A percentile compares a stretch with the other conserved stretches of the same genome.
Conservation (phyloP, 1,140 invertebrate species). For the Drosophila yakuba region DNA sequence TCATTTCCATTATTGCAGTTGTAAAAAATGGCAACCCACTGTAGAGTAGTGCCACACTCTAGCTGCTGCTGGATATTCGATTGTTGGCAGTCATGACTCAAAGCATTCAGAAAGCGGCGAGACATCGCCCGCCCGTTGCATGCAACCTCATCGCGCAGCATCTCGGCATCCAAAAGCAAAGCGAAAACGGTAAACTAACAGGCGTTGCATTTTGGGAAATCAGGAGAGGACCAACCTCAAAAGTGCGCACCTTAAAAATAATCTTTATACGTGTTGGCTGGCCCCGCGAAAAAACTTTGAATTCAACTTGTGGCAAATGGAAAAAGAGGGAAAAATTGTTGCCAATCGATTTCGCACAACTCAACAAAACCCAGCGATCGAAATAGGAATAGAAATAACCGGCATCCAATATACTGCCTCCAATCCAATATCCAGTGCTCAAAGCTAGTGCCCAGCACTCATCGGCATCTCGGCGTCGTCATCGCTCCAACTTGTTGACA, state of each 20-base stretch:
- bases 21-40: neutral
- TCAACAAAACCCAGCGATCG: slow-evolving; percentile 6
- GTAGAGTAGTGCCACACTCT: too few relatives aligned
- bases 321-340: slow-evolving; percentile 70
- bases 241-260: slow-evolving; percentile 83
- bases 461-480: slow-evolving; percentile 62
- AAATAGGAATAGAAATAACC: slow-evolving; percentile 62
- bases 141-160: slow-evolving; percentile 77
- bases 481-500: slow-evolving; percentile 73
- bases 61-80: slow-evolving; percentile 70
- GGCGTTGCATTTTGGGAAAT: slow-evolving; percentile 82
- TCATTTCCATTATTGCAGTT: neutral
- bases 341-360: slow-evolving; percentile 70
- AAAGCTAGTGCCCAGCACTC: slow-evolving; percentile 37
- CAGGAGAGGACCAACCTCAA: slow-evolving; percentile 81
- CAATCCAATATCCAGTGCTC: slow-evolving; percentile 5
- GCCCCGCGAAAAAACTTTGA: slow-evolving; percentile 34
- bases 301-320: slow-evolving; percentile 64
- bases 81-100: slow-evolving; percentile 82
- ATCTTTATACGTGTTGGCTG: slow-evolving; percentile 77
- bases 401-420: slow-evolving; percentile 34
- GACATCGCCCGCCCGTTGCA: slow-evolving; percentile 72
- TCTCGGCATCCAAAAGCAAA: slow-evolving; percentile 33
- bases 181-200: slow-evolving; percentile 80
- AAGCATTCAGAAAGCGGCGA: slow-evolving; percentile 67